phyloP scores from a whole-genome alignment of 1,140 invertebrate species.

The Campoletis sonorensis region DNA sequence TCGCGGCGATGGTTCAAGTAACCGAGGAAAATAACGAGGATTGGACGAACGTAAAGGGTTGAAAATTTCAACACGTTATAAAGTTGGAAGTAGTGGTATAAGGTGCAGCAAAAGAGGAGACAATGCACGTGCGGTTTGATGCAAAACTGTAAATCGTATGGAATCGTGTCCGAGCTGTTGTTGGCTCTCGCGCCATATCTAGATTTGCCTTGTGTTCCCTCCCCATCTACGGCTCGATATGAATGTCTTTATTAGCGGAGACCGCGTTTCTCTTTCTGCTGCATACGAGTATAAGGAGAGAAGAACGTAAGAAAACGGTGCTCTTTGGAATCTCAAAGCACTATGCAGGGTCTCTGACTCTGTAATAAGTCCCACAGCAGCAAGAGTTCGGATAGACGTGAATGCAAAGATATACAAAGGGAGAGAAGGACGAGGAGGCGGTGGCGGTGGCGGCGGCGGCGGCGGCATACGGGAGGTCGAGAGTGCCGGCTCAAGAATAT shows the following conservation, averaged over 20 bases:
- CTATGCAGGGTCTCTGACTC: conserved; percentile 29
- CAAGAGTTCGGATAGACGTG: neutral
- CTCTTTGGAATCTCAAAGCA: conserved; percentile 29
- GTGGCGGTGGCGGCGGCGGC: too few relatives aligned
- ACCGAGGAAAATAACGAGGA: neutral
- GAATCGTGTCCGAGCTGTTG: conserved; percentile 68
- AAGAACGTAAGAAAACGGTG: conserved; percentile 28
- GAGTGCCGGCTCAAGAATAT: neutral
- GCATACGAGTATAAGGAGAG: neutral
- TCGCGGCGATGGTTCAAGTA: too few relatives aligned
- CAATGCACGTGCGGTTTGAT: neutral
- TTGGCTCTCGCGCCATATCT: conserved; percentile 64
- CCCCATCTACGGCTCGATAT: conserved; percentile 64
- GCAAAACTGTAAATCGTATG: conserved; percentile 20
- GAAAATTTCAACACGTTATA: neutral
- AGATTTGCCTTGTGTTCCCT: conserved; percentile 65
- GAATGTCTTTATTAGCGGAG: conserved; percentile 74
- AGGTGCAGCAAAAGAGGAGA: neutral
- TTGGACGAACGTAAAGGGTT: neutral
- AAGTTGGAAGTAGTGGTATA: neutral
- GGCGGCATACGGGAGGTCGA: conserved; percentile 1
- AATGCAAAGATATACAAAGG: conserved; percentile 13
- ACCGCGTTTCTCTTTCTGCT: conserved; percentile 46
- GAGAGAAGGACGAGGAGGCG: neutral
- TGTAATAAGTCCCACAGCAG: conserved; percentile 25